Evolutionary conservation across 2,888 invertebrate species (phyloP), one percentile per base, ranked within the genome.

Genomic region (Zeuzera pyrina): DNA sequence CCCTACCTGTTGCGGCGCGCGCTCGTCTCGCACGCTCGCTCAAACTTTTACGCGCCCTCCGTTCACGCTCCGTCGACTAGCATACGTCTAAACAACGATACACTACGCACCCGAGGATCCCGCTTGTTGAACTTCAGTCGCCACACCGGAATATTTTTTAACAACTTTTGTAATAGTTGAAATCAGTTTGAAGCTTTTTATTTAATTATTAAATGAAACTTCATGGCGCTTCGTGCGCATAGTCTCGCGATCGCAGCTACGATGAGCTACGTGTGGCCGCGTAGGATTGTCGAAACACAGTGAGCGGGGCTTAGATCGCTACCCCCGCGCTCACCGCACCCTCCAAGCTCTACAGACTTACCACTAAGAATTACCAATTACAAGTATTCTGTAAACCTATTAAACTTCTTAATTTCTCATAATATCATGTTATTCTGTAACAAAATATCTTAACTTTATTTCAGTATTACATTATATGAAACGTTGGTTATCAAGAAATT

Each of bases 1-100:
- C 41, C 53, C 59, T 65, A 73, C 73, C 72, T 73, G 73, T 74
- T 74, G 74, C 72, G 65, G 53, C 61, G 60, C 56, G 62, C 62
- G 58, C 57, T 54, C 49, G 55, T 51, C 52, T 52, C 43, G 45
- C 41, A 46, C 44, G 44, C 45, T 39, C 41, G 42, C 54, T 51
- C 49, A 71, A 76, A 72, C 61, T 76, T 72, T 72, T 65, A 60
- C 62, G 60, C 67, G 67, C 57, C 49, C 52, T 52, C 43, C 50
- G 42, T 51, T 48, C 35, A 43, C 48, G 50, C 42, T 42, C 38
- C 36, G 41, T 33, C 45, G 38, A 31, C 36, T 29, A 37, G 35
- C 40, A 30, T 36, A 39, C 39, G 38, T 44, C 42, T 33, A 42
- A 49, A 49, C 29, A 43, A 34, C 13, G 41, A 42, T 30, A 29